A percentile compares a stretch with the other conserved stretches of the same genome.
Conservation (phyloP, 2,797 vertebrate species). For the Phrynocephalus guinanensis region DNA sequence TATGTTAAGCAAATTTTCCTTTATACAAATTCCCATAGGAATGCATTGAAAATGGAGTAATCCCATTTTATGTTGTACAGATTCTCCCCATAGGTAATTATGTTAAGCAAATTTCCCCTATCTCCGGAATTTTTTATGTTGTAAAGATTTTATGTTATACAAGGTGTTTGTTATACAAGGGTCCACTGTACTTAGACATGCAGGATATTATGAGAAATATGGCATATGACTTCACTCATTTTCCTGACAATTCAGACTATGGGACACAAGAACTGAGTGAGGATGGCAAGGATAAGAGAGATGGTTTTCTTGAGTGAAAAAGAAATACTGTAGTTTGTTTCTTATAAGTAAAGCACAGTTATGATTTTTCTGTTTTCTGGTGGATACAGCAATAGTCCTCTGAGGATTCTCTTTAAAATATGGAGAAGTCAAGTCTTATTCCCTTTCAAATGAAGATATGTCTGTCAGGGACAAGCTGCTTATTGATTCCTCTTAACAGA, state of each 20-base stretch:
- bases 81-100: too few relatives aligned
- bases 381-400: not conserved
- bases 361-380: constrained; percentile 14
- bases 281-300: not conserved
- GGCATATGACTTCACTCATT: not conserved
- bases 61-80: too few relatives aligned
- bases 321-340: not conserved
- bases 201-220: not conserved
- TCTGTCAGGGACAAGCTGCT: constrained; percentile 3
- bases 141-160: too few relatives aligned
- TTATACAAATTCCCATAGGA: too few relatives aligned
- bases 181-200: not conserved
- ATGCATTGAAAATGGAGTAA: too few relatives aligned
- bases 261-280: not conserved
- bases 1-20: too few relatives aligned
- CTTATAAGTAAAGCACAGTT: constrained; percentile 7
- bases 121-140: too few relatives aligned
- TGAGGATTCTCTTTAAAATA: not conserved
- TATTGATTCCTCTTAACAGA: constrained; percentile 16
- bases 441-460: constrained; percentile 14
- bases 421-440: constrained; percentile 25
- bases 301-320: not conserved
- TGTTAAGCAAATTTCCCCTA: too few relatives aligned
- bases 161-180: too few relatives aligned
- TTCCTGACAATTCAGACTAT: not conserved